phyloP scores from a whole-genome alignment of 2,888 invertebrate species.

The Caprella mutica region DNA sequence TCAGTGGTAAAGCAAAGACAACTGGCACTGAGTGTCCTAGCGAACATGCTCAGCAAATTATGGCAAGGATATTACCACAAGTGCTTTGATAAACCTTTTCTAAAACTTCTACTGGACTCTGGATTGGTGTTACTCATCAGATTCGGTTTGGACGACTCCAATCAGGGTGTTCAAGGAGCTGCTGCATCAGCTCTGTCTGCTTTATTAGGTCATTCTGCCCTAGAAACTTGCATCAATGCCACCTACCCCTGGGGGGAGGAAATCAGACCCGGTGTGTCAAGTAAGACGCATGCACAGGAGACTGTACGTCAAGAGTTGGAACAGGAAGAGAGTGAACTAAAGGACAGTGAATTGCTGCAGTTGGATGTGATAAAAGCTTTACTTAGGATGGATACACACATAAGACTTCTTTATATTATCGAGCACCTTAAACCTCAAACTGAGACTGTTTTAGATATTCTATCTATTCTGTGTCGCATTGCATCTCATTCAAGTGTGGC shows the following conservation, averaged over 20 bases:
- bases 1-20: constrained; percentile 71
- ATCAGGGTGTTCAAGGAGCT: constrained; percentile 59
- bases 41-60: constrained; percentile 52
- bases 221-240: constrained; percentile 48
- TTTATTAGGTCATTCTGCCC: constrained; percentile 61
- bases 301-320: constrained; percentile 38
- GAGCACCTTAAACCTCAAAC: constrained; percentile 57
- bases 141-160: constrained; percentile 74
- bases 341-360: constrained; percentile 76
- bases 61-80: constrained; percentile 59
- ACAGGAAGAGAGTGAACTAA: constrained; percentile 53
- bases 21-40: constrained; percentile 64
- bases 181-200: constrained; percentile 62
- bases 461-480: constrained; percentile 68
- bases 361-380: constrained; percentile 56
- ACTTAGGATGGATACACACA: constrained; percentile 40
- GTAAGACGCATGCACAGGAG: constrained; percentile 19
- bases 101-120: constrained; percentile 49
- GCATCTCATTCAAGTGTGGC: constrained; percentile 62
- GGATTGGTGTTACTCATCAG: constrained; percentile 65
- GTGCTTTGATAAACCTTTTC: constrained; percentile 57
- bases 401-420: constrained; percentile 54
- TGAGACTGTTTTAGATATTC: constrained; percentile 57
- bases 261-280: constrained; percentile 21
- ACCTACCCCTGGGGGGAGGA: constrained; percentile 16